These are phyloP conservation scores for Pygathrix nemaeus DNA, from an alignment of 2,113 vertebrate genomes.

Conservation along the genomic window DNA sequence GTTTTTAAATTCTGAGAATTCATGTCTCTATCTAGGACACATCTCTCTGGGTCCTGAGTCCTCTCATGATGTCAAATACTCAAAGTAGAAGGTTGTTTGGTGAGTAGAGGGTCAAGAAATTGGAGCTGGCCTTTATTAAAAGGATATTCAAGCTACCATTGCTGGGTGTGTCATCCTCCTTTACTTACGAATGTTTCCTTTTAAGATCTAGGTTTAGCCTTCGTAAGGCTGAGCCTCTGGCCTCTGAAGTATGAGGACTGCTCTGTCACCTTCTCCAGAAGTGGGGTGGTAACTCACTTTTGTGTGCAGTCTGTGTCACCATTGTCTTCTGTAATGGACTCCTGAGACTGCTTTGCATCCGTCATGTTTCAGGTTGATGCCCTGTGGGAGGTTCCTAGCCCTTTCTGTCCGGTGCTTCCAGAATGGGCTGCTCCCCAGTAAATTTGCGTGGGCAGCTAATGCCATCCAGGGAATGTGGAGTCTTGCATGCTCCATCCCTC, in stretches of 20 bases:
- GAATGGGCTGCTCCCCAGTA: not conserved
- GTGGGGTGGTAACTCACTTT: not conserved
- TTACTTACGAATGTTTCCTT: not conserved
- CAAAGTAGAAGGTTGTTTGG: not conserved
- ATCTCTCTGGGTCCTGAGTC: not conserved
- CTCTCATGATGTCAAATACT: not conserved
- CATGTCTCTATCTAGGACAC: not conserved
- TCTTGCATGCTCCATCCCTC: not conserved
- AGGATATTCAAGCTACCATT: not conserved
- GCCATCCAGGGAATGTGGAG: not conserved
- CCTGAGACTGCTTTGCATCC: not conserved
- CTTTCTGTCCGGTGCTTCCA: not conserved
- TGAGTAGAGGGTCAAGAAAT: not conserved
- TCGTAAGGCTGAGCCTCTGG: not conserved
- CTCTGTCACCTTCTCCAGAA: not conserved
- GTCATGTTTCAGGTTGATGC: not conserved
- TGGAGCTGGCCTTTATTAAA: not conserved
- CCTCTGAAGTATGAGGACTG: not conserved
- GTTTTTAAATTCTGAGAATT: not conserved
- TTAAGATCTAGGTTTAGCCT: not conserved
- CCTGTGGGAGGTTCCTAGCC: not conserved
- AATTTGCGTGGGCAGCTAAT: not conserved
- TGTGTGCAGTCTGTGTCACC: not conserved
- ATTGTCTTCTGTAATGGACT: not conserved
- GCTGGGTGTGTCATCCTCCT: not conserved